Evolutionary conservation across 2,888 invertebrate genomes (phyloP).

Genomic region (Tipula vernalis): DNA sequence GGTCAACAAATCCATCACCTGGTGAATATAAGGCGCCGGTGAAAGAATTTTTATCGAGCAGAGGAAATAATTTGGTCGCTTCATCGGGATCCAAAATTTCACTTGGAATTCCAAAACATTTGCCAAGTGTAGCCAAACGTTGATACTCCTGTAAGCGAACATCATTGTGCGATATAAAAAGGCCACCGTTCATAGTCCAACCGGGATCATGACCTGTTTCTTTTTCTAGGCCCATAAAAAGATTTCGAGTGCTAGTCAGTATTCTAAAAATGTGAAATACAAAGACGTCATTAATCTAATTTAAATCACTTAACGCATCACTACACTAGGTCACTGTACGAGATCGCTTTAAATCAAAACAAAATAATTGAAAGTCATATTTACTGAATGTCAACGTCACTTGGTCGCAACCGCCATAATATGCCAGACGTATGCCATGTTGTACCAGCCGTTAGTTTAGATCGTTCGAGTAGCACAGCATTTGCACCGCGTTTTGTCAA

Average conservation of each 20-base stretch:
- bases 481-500: constrained; percentile 62
- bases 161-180: constrained; percentile 68
- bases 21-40: constrained; percentile 67
- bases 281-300: background rate
- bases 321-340: background rate
- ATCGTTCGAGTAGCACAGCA: constrained; percentile 65
- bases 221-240: constrained; percentile 55
- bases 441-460: constrained; percentile 60
- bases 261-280: constrained; percentile 28
- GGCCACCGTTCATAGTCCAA: constrained; percentile 80
- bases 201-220: constrained; percentile 75
- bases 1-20: constrained; percentile 72
- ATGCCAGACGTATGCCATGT: constrained; percentile 43
- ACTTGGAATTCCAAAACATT: constrained; percentile 64
- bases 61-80: constrained; percentile 61
- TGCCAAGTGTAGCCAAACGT: constrained; percentile 63
- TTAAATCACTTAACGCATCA: background rate
- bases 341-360: background rate
- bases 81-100: constrained; percentile 57
- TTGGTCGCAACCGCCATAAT: constrained; percentile 73
- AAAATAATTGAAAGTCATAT: background rate
- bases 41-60: constrained; percentile 64
- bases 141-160: constrained; percentile 68
- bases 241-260: constrained; percentile 52
- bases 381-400: constrained; percentile 63